Evolutionary conservation across 2,113 vertebrate species (phyloP).

Genomic region (Carassius gibelio): DNA sequence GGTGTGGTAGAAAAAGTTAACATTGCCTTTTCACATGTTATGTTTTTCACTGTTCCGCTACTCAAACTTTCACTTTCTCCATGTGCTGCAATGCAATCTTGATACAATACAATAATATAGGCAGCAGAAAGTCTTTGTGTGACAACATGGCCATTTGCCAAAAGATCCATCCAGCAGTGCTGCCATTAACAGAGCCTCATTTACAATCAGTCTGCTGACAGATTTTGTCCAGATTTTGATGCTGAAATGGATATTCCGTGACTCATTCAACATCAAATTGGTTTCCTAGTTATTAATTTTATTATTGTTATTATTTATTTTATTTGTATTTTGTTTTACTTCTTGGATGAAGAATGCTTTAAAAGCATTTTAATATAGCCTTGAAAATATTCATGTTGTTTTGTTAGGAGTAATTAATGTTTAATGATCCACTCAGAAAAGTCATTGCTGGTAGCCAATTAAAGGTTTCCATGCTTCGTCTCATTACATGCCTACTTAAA

Average conservation of each 20-base stretch:
- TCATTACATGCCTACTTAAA: conserved; percentile 23
- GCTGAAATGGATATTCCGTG: not conserved
- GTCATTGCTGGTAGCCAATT: conserved; percentile 22
- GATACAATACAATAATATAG: not conserved
- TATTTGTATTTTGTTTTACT: not conserved
- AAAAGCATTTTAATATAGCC: conserved; percentile 1
- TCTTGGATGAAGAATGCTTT: not conserved
- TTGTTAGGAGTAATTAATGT: conserved; percentile 31
- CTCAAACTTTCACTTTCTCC: not conserved
- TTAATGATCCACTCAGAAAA: conserved; percentile 16
- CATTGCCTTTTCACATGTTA: not conserved
- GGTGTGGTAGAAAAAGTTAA: too few species aligned
- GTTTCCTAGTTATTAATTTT: not conserved
- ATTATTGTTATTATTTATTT: too few species aligned
- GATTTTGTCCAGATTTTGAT: not conserved
- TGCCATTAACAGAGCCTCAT: not conserved
- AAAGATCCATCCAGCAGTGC: not conserved
- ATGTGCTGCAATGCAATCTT: not conserved
- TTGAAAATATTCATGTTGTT: conserved; percentile 22
- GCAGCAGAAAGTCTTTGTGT: not conserved
- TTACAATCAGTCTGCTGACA: not conserved
- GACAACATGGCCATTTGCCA: not conserved
- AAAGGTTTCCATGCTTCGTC: not conserved
- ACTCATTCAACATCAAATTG: not conserved
- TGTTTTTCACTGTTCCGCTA: not conserved